A percentile compares a stretch with the other conserved stretches of the same genome.
phyloP scores from a whole-genome alignment of 2,113 vertebrate genomes.

The Xiphorhynchus elegans region DNA sequence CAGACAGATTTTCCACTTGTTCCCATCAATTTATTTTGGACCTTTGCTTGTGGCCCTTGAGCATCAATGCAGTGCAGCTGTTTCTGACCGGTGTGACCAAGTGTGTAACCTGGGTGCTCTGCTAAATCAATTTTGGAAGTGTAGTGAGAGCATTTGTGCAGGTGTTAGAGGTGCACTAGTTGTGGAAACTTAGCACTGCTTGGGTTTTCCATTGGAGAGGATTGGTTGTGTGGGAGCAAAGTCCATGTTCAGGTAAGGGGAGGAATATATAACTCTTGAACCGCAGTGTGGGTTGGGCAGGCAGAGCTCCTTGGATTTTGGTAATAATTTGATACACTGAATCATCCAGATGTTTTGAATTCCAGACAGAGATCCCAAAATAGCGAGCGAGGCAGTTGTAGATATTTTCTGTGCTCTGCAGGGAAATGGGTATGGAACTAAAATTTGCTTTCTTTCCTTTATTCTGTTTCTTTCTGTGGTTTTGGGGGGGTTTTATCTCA shows the following conservation, averaged over 20 bases:
- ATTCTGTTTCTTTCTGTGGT: not conserved
- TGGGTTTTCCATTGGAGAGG: not conserved
- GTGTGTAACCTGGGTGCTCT: not conserved
- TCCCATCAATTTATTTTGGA: constrained; percentile 1
- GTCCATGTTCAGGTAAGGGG: not conserved
- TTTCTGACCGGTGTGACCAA: not conserved
- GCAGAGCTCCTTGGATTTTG: not conserved
- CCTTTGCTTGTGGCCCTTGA: not conserved
- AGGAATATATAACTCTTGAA: not conserved
- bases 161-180: not conserved
- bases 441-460: not conserved
- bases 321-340: not conserved
- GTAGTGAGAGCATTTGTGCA: not conserved
- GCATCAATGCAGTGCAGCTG: not conserved
- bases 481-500: not conserved
- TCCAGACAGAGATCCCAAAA: not conserved
- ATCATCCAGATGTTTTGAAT: not conserved
- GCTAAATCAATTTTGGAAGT: not conserved
- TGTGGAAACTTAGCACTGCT: not conserved
- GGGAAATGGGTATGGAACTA: not conserved
- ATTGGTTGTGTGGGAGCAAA: not conserved
- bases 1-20: constrained; percentile 8
- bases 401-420: not conserved
- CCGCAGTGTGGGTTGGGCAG: not conserved
- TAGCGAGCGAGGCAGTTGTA: not conserved